Conservation (phyloP, 2,888 invertebrate species). For the Eilema sororculum region DNA sequence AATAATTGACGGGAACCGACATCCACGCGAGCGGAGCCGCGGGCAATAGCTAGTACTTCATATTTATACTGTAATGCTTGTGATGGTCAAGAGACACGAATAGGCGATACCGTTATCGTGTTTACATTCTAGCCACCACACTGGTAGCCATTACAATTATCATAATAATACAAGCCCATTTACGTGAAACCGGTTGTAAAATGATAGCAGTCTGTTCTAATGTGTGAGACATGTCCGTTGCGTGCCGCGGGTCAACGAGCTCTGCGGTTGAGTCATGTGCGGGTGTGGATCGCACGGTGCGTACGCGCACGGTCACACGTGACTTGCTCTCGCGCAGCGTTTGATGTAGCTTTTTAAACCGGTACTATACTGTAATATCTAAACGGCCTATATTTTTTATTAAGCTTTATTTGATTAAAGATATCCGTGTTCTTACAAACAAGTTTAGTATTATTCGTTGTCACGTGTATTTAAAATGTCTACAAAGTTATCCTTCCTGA, state of each 20-base stretch:
- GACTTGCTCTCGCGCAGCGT: conserved; percentile 57
- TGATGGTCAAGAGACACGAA: conserved; percentile 39
- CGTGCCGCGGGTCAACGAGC: conserved; percentile 75
- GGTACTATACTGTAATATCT: conserved; percentile 37
- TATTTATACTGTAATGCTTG: conserved; percentile 39
- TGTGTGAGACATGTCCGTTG: conserved; percentile 60
- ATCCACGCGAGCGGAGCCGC: no score
- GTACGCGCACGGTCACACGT: conserved; percentile 47
- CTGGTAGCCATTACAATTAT: conserved; percentile 59
- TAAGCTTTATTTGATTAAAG: conserved; percentile 18
- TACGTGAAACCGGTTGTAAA: conserved; percentile 68
- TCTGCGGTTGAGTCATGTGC: conserved; percentile 58
- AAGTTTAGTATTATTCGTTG: background rate
- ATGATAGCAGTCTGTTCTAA: conserved; percentile 55
- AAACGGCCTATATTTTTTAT: conserved; percentile 32
- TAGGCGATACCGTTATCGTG: conserved; percentile 57
- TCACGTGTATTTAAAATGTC: background rate
- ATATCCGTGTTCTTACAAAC: background rate
- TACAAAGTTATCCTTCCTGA: background rate
- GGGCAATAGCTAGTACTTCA: no score
- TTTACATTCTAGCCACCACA: conserved; percentile 56
- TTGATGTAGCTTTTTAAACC: conserved; percentile 49
- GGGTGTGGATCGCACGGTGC: conserved; percentile 40
- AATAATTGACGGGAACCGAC: no score
- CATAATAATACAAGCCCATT: conserved; percentile 58